A percentile compares a stretch with the other conserved stretches of the same genome.
Evolutionary conservation across 2,113 vertebrate species (phyloP).

Genomic region (Poecilia latipinna): DNA sequence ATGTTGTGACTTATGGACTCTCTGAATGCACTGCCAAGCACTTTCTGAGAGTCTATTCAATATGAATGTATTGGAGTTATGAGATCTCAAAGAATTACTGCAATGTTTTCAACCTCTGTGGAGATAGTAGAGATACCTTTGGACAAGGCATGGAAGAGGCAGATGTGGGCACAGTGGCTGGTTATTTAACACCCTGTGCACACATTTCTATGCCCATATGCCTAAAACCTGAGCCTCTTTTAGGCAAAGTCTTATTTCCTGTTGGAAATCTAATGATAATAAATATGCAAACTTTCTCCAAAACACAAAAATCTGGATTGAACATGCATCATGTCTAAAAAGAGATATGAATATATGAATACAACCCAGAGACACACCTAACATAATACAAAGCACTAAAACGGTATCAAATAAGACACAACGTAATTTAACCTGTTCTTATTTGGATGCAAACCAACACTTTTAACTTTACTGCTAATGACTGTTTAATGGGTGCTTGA

Average conservation of each 20-base stretch:
- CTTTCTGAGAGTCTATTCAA: constrained; percentile 56
- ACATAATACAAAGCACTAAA: too few species aligned
- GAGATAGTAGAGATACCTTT: constrained; percentile 6
- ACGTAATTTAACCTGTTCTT: too few species aligned
- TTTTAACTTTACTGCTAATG: too few species aligned
- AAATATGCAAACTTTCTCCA: not conserved
- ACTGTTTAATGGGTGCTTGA: too few species aligned
- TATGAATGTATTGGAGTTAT: constrained; percentile 76
- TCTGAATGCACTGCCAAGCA: constrained; percentile 73
- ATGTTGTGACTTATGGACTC: constrained; percentile 78
- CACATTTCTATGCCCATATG: not conserved
- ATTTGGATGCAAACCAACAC: too few species aligned
- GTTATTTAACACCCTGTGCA: not conserved
- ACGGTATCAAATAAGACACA: too few species aligned
- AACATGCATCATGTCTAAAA: too few species aligned
- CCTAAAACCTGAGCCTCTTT: not conserved
- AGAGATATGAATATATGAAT: too few species aligned
- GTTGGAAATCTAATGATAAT: not conserved
- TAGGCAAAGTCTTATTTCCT: not conserved
- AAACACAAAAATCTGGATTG: not conserved
- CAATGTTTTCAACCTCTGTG: constrained; percentile 20
- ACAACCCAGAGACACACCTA: too few species aligned
- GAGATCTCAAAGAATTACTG: constrained; percentile 64
- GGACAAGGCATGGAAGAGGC: not conserved
- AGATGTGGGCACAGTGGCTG: not conserved